Percentiles rank a stretch among this genome's conserved stretches.
These are phyloP conservation scores for Brachynemurus nebulosus DNA, from an alignment of 2,888 invertebrate species.

Conservation along the genomic window DNA sequence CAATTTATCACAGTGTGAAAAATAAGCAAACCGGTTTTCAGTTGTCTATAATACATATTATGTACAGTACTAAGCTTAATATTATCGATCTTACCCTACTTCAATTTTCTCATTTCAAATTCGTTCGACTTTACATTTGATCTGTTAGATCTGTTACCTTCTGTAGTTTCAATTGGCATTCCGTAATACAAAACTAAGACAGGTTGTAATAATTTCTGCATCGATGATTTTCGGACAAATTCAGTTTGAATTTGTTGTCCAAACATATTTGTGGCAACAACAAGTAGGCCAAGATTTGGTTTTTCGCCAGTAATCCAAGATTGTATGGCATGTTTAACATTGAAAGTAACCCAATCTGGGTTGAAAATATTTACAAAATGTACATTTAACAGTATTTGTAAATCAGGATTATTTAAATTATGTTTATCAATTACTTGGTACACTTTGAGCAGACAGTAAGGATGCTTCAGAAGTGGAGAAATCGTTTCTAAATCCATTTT, in stretches of 20 bases:
- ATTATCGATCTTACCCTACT: too few relatives aligned
- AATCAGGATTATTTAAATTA: slow-evolving; percentile 34
- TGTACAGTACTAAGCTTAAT: too few relatives aligned
- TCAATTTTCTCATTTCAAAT: too few relatives aligned
- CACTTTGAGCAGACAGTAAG: slow-evolving; percentile 29
- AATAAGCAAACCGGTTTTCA: too few relatives aligned
- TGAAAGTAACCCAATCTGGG: slow-evolving; percentile 49
- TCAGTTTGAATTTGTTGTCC: slow-evolving; percentile 35
- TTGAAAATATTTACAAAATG: slow-evolving; percentile 41
- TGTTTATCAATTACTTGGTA: slow-evolving; percentile 35
- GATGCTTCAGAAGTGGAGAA: too few relatives aligned
- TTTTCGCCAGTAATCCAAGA: slow-evolving; percentile 38
- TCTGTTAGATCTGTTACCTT: too few relatives aligned
- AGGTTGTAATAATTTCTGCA: slow-evolving; percentile 39
- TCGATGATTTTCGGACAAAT: slow-evolving; percentile 37
- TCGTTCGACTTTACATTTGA: too few relatives aligned
- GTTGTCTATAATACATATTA: too few relatives aligned
- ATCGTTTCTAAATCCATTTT: too few relatives aligned
- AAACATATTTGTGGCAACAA: slow-evolving; percentile 37
- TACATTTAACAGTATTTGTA: slow-evolving; percentile 41
- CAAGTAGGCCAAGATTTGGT: slow-evolving; percentile 40
- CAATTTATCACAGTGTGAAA: too few relatives aligned
- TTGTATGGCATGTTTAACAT: slow-evolving; percentile 41
- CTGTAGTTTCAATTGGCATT: too few relatives aligned
- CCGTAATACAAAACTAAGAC: slow-evolving; percentile 39